These are phyloP conservation scores for Sericinus montela DNA, from an alignment of 2,888 invertebrate species.

Conservation along the genomic window DNA sequence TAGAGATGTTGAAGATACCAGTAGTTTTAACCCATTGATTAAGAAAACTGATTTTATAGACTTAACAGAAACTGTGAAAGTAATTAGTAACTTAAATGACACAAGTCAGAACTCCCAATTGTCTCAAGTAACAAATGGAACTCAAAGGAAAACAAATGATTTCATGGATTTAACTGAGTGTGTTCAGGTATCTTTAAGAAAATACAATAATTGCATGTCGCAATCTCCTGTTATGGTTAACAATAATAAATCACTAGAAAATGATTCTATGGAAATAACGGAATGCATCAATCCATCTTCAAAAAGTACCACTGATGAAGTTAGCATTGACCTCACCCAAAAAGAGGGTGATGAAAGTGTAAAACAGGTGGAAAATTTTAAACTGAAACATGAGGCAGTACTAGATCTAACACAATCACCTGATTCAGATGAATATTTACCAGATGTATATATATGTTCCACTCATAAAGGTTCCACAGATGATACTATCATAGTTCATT, in stretches of 20 bases:
- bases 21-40: slow-evolving; percentile 20
- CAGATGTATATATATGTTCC: slow-evolving; percentile 37
- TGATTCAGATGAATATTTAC: slow-evolving; percentile 45
- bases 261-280: slow-evolving; percentile 63
- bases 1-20: not conserved
- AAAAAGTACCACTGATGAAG: slow-evolving; percentile 17
- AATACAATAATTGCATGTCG: slow-evolving; percentile 17
- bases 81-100: slow-evolving; percentile 2
- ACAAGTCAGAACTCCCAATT: not conserved
- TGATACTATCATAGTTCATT: slow-evolving; percentile 37
- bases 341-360: slow-evolving; percentile 20
- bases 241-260: slow-evolving; percentile 39
- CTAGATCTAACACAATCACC: slow-evolving; percentile 56
- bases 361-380: slow-evolving; percentile 8
- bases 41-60: slow-evolving; percentile 19
- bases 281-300: slow-evolving; percentile 43
- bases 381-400: slow-evolving; percentile 19
- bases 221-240: slow-evolving; percentile 28
- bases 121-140: slow-evolving; percentile 1
- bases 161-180: slow-evolving; percentile 51
- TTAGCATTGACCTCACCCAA: slow-evolving; percentile 42
- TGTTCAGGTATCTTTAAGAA: slow-evolving; percentile 29
- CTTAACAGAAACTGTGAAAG: slow-evolving; percentile 15
- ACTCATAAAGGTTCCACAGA: slow-evolving; percentile 31
- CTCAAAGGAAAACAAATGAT: slow-evolving; percentile 26